Evolutionary conservation across 64 coral and sea anemone species (phyloP).

Genomic region (Montipora capricornis): DNA sequence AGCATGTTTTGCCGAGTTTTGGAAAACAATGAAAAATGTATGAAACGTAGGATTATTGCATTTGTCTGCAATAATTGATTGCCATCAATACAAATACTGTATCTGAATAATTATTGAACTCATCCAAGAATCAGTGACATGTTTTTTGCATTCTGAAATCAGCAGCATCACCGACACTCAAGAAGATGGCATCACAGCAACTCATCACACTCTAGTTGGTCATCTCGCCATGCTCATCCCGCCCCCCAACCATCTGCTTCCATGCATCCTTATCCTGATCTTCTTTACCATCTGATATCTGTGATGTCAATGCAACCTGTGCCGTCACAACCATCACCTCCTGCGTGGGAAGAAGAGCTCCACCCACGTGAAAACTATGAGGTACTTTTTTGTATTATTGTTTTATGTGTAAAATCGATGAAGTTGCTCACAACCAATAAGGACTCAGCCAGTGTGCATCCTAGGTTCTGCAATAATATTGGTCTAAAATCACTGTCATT

Average conservation of each 20-base stretch:
- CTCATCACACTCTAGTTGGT: slow-evolving; percentile 70
- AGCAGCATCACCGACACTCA: slow-evolving; percentile 88
- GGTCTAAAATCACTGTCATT: too few relatives aligned
- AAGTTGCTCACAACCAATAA: too few relatives aligned
- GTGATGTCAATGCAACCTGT: slow-evolving; percentile 87
- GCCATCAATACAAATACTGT: too few relatives aligned
- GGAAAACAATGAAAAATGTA: too few relatives aligned
- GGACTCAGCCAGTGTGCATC: too few relatives aligned
- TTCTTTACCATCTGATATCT: slow-evolving; percentile 88
- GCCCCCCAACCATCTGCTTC: slow-evolving; percentile 39
- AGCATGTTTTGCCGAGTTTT: too few relatives aligned
- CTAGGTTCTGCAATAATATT: too few relatives aligned
- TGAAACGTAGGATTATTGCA: too few relatives aligned
- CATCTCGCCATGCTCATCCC: slow-evolving; percentile 13
- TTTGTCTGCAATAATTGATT: too few relatives aligned
- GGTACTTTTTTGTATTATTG: slow-evolving; percentile 43
- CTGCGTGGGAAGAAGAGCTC: slow-evolving; percentile 79
- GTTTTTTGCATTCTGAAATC: neutral
- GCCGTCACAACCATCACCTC: slow-evolving; percentile 46
- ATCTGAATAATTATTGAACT: too few relatives aligned
- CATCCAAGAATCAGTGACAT: too few relatives aligned
- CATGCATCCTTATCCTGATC: slow-evolving; percentile 76
- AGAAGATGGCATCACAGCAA: slow-evolving; percentile 86
- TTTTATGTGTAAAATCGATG: too few relatives aligned
- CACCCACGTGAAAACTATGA: slow-evolving; percentile 95